Percentiles rank a stretch among this genome's conserved stretches.
Evolutionary conservation across 2,888 invertebrate genomes (phyloP).

Genomic region (Opisthograptis luteolata): DNA sequence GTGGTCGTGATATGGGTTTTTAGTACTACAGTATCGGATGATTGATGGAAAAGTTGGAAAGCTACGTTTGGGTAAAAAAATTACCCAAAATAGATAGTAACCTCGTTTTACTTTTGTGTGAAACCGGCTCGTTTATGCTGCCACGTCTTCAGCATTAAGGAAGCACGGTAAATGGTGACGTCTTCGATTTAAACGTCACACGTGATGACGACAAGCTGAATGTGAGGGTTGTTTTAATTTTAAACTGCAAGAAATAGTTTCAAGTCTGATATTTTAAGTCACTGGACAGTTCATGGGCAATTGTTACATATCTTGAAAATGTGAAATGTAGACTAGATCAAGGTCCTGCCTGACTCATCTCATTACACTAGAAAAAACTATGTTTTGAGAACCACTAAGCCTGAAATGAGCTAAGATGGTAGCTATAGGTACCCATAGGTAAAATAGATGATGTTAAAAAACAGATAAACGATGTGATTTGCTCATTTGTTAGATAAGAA

Average conservation of each 20-base stretch:
- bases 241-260: too few species aligned
- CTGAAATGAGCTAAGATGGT: conserved; percentile 2
- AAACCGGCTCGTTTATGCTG: too few species aligned
- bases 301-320: conserved; percentile 15
- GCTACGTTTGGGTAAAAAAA: too few species aligned
- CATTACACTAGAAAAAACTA: not conserved
- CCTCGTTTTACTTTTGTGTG: too few species aligned
- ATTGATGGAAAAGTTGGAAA: conserved; percentile 15
- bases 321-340: conserved; percentile 21
- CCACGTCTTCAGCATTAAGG: too few species aligned
- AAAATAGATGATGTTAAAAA: conserved; percentile 21
- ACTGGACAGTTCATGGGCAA: conserved; percentile 24
- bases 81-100: too few species aligned
- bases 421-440: not conserved
- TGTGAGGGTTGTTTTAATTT: not conserved
- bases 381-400: conserved; percentile 1
- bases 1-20: conserved; percentile 30
- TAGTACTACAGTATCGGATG: conserved; percentile 21
- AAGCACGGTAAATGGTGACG: too few species aligned
- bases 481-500: conserved; percentile 53
- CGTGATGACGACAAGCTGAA: too few species aligned
- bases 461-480: conserved; percentile 22
- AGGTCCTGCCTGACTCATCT: conserved; percentile 8
- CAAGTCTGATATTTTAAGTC: conserved; percentile 8
- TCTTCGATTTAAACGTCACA: too few species aligned